Evolutionary conservation across 1,140 invertebrate species (phyloP), one percentile per base, ranked within the genome.

Genomic region (Camponotus floridanus): DNA sequence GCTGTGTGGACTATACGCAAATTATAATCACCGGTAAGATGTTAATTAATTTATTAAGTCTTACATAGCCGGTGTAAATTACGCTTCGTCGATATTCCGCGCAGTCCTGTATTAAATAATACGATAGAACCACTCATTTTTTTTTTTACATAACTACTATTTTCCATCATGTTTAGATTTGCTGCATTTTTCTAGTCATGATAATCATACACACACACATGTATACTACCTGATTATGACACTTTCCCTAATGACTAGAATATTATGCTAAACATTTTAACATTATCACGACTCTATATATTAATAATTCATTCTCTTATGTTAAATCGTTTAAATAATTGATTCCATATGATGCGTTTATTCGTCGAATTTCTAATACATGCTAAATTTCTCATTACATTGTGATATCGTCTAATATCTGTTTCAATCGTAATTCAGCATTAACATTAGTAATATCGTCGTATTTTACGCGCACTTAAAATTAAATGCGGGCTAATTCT

Each of bases 1-100:
- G 93, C 93, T 94, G 93, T 94, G 93, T 93, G 86, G 93, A 94
- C 92, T 94, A 94, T 93, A 93, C 78, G 87, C 88, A 70, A 93
- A 88, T 90, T 89, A 76, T 87, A 88, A 90, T 68, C 85, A 80
- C 85, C 86, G 76, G 81, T 85, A 65, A 86, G 65, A 86, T 88
- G 84, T 89, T 79, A 88, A 86, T 76, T 31, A 68, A 74, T 86
- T 68, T 42, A 84, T 65, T 83, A 85, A 78, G 70, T 42, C 62
- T 59, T 86, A 76, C 26, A 26, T 85, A 74, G 45, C 64, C 78
- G 62, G 61, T 74, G 57, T 79, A 36, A 80, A 70, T 80, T 80
- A 81, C 21, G 57, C 64, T 80, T 88, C 76, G 59, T 65, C 64
- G 48, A 71, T 88, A 80, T 70, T 33, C 33, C 65, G 26, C 33